Conservation (phyloP, 2,888 invertebrate species). For the Mechanitis messenoides region DNA sequence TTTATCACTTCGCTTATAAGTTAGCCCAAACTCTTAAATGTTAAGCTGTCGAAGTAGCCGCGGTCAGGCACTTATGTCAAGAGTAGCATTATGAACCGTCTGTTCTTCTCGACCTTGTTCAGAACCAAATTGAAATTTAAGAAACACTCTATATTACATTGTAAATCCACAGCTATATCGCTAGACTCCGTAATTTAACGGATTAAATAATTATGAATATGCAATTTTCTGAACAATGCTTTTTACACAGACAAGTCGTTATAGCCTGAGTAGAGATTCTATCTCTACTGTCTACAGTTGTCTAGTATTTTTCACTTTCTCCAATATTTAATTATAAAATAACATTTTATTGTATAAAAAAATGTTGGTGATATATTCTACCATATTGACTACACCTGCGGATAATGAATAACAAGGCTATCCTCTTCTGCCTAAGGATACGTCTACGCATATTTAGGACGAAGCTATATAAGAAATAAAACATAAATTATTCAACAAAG, state of each 20-base stretch:
- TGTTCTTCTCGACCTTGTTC: conserved; percentile 55
- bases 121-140: conserved; percentile 63
- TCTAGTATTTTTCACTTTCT: too few species aligned
- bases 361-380: too few species aligned
- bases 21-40: conserved; percentile 44
- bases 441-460: conserved; percentile 28
- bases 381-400: too few species aligned
- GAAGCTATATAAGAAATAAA: conserved; percentile 51
- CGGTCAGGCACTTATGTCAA: conserved; percentile 66
- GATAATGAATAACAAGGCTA: not conserved
- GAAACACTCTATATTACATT: conserved; percentile 39
- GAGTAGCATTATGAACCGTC: conserved; percentile 68
- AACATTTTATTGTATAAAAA: too few species aligned
- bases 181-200: not conserved
- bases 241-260: too few species aligned
- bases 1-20: conserved; percentile 26
- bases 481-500: conserved; percentile 68
- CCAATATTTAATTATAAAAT: too few species aligned
- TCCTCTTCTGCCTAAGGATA: conserved; percentile 11
- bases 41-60: conserved; percentile 68
- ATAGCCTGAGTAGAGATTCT: too few species aligned
- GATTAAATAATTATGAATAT: too few species aligned
- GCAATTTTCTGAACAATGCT: too few species aligned
- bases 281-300: too few species aligned
- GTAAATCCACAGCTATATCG: conserved; percentile 20